phyloP scores from a whole-genome alignment of 1,140 invertebrate genomes.

The Liolophura sinensis region DNA sequence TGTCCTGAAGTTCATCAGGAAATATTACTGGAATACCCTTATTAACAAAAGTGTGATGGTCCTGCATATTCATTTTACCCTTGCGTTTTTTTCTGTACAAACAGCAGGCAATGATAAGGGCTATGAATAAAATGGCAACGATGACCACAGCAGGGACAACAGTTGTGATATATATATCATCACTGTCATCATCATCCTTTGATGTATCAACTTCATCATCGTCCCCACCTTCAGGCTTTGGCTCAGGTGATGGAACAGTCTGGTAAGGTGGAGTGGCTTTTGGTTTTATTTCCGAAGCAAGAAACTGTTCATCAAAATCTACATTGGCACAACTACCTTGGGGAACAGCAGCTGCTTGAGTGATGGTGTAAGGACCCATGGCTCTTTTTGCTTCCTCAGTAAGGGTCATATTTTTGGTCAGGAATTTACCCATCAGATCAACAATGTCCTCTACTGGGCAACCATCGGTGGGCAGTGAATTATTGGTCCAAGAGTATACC shows the following conservation, averaged over 20 bases:
- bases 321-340: constrained; percentile 69
- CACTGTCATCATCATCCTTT: constrained; percentile 54
- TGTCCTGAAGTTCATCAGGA: constrained; percentile 88
- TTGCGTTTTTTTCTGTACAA: constrained; percentile 81
- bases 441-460: constrained; percentile 79
- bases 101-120: constrained; percentile 84
- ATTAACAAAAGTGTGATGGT: constrained; percentile 72
- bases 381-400: constrained; percentile 68
- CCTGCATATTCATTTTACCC: constrained; percentile 77
- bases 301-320: background rate
- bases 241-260: too few species aligned
- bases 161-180: constrained; percentile 87
- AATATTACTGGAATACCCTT: constrained; percentile 95
- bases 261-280: background rate
- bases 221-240: constrained; percentile 45
- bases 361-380: constrained; percentile 72
- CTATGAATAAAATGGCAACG: constrained; percentile 82
- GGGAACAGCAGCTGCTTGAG: constrained; percentile 70
- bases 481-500: constrained; percentile 78
- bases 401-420: constrained; percentile 60
- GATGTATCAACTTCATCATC: constrained; percentile 28
- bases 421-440: constrained; percentile 68
- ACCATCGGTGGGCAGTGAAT: constrained; percentile 70
- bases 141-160: constrained; percentile 89
- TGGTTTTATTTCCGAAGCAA: constrained; percentile 61